A percentile compares a stretch with the other conserved stretches of the same genome.
Evolutionary conservation across 2,888 invertebrate genomes (phyloP).

Genomic region (Acronicta aceris): DNA sequence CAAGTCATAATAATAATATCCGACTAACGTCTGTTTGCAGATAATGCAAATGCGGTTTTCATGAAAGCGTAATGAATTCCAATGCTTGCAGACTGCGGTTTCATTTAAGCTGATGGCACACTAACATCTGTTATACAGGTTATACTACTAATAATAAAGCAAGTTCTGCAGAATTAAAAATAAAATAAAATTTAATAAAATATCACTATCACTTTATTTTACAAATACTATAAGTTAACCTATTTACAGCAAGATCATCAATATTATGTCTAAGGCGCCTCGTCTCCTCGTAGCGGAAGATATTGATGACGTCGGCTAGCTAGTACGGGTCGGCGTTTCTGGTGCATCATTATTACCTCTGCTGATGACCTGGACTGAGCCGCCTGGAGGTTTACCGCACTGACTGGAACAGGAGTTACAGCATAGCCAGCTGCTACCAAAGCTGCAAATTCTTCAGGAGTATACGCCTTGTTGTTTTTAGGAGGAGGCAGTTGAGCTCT

Average conservation of each 20-base stretch:
- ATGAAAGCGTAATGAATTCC: constrained; percentile 43
- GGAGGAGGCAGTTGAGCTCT: constrained; percentile 84
- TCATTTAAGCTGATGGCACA: constrained; percentile 18
- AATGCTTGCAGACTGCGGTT: constrained; percentile 26
- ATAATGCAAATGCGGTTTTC: constrained; percentile 36
- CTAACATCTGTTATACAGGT: no score
- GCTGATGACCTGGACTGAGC: constrained; percentile 81
- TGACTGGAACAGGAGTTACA: constrained; percentile 85
- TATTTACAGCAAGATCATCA: constrained; percentile 74
- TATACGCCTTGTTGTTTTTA: constrained; percentile 85
- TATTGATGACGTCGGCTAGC: constrained; percentile 81
- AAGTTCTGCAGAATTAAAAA: constrained; percentile 15
- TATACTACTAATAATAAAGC: not conserved
- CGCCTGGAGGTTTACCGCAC: constrained; percentile 68
- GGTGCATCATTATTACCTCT: constrained; percentile 67
- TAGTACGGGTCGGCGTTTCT: constrained; percentile 62
- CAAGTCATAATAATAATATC: constrained; percentile 18
- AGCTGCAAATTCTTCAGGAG: constrained; percentile 86
- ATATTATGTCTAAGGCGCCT: constrained; percentile 79
- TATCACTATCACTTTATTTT: constrained; percentile 76
- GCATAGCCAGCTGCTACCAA: constrained; percentile 85
- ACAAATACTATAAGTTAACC: constrained; percentile 70
- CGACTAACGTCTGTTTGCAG: constrained; percentile 26
- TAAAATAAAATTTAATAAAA: constrained; percentile 58
- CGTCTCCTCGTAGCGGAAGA: constrained; percentile 82